A percentile compares a stretch with the other conserved stretches of the same genome.
These are phyloP conservation scores for Brachyptera risi DNA, from an alignment of 2,888 invertebrate genomes.

Conservation along the genomic window DNA sequence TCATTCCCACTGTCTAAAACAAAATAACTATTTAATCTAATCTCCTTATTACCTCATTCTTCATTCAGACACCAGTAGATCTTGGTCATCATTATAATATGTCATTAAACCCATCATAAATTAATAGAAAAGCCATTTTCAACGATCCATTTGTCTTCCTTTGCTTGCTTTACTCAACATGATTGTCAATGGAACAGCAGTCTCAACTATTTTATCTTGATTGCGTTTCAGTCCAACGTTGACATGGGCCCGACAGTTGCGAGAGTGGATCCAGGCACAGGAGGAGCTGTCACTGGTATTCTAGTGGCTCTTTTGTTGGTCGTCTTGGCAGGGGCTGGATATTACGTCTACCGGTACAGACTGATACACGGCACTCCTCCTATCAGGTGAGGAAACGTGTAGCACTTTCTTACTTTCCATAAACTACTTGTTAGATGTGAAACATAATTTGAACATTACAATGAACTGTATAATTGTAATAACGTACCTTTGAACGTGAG, in stretches of 20 bases:
- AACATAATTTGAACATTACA: no score
- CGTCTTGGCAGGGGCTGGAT: not conserved
- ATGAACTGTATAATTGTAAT: no score
- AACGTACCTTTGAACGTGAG: no score
- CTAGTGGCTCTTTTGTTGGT: not conserved
- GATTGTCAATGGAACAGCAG: not conserved
- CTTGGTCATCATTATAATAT: no score
- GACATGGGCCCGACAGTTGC: not conserved
- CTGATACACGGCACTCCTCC: not conserved
- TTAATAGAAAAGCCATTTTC: not conserved
- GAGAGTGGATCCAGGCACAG: not conserved
- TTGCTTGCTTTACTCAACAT: not conserved
- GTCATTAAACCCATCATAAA: no score
- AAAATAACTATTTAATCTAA: no score
- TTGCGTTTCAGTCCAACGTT: not conserved
- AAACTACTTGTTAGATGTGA: not conserved
- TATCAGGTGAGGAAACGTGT: not conserved
- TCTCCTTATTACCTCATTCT: no score
- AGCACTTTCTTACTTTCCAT: not conserved
- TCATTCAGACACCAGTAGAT: no score
- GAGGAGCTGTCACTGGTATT: constrained; percentile 1
- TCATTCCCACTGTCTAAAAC: no score
- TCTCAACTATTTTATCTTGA: not conserved
- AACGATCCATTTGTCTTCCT: not conserved
- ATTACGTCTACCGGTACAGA: not conserved